Conservation (phyloP, 1,140 invertebrate genomes). For the Zaprionus ornatus region DNA sequence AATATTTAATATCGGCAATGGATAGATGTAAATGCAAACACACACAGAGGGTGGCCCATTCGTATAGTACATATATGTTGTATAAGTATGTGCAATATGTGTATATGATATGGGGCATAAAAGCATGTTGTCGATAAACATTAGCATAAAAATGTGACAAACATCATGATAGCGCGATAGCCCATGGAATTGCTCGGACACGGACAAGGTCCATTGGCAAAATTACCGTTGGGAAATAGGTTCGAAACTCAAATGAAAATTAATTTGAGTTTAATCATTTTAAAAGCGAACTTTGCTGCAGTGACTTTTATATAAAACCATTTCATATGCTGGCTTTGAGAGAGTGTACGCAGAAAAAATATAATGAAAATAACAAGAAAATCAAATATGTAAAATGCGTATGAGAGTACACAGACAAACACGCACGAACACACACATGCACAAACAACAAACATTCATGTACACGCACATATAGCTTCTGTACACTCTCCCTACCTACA, state of each 20-base stretch:
- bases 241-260: conserved; percentile 55
- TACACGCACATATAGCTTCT: not conserved
- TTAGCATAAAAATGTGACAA: conserved; percentile 79
- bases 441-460: not conserved
- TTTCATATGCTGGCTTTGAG: conserved; percentile 60
- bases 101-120: conserved; percentile 50
- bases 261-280: conserved; percentile 80
- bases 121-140: conserved; percentile 71
- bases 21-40: conserved; percentile 54
- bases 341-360: conserved; percentile 22
- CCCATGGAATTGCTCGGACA: conserved; percentile 11
- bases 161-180: conserved; percentile 50
- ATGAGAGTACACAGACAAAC: conserved; percentile 30
- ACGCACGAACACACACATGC: conserved; percentile 1
- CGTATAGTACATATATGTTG: not conserved
- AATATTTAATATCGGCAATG: conserved; percentile 74
- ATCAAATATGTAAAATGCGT: conserved; percentile 70
- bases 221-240: conserved; percentile 39
- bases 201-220: conserved; percentile 36
- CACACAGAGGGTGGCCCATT: conserved; percentile 8
- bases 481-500: conserved; percentile 1
- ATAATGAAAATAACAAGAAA: conserved; percentile 43
- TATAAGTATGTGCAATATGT: conserved; percentile 2
- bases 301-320: conserved; percentile 78
- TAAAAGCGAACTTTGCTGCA: conserved; percentile 67